Conservation (phyloP, 2,113 vertebrate genomes). For the Chauna torquata region DNA sequence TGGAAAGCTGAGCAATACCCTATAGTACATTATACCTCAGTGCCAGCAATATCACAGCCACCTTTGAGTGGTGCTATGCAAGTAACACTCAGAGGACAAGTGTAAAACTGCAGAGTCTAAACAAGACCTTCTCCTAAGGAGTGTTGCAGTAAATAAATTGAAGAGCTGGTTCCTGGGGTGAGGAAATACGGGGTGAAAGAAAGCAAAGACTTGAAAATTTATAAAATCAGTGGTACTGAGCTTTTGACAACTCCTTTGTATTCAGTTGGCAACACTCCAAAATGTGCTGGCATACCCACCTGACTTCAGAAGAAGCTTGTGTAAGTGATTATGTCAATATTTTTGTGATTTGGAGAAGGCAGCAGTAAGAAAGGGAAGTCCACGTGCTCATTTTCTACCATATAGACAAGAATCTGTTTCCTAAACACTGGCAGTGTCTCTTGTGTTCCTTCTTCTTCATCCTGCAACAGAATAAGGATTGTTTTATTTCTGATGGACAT, state of each 20-base stretch:
- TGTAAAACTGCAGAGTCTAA: neutral
- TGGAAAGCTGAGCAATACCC: neutral
- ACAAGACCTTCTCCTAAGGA: neutral
- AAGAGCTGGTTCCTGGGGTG: neutral
- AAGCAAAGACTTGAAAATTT: neutral
- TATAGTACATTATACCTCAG: neutral
- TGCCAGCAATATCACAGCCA: neutral
- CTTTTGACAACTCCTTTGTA: neutral
- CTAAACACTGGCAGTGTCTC: neutral
- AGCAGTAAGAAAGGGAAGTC: neutral
- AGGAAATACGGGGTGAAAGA: neutral
- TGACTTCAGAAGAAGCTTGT: neutral
- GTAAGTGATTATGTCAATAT: neutral
- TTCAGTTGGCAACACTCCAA: neutral
- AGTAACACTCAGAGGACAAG: neutral
- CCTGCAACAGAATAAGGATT: neutral
- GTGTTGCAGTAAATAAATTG: conserved; percentile 6
- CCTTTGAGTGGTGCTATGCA: neutral
- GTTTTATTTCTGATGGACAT: neutral
- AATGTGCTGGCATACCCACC: neutral
- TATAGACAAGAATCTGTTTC: neutral
- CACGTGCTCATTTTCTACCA: neutral
- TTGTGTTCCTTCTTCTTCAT: neutral
- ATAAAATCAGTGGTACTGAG: neutral
- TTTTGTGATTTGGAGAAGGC: neutral